Percentiles rank a stretch among this genome's conserved stretches.
phyloP scores from a whole-genome alignment of 1,140 invertebrate genomes.

The Drosophila trapezifrons region DNA sequence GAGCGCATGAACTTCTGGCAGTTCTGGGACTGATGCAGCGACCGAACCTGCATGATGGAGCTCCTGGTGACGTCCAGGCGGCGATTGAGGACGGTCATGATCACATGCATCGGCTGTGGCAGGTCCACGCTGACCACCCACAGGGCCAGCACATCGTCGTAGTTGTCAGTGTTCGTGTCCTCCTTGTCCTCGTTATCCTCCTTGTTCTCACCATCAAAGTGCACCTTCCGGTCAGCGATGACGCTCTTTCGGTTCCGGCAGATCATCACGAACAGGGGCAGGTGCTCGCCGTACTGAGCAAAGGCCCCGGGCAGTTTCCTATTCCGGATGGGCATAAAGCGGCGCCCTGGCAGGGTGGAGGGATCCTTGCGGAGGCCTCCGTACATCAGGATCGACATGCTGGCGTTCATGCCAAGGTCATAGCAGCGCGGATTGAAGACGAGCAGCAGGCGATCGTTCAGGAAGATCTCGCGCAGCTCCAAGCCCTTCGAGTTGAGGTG shows the following conservation, averaged over 20 bases:
- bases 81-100: constrained; percentile 44
- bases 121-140: constrained; percentile 47
- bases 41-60: constrained; percentile 35
- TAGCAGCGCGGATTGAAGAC: constrained; percentile 32
- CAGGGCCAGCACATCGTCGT: constrained; percentile 33
- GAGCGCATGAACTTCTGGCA: constrained; percentile 3
- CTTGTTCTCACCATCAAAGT: not conserved
- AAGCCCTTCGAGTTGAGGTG: constrained; percentile 12
- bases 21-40: constrained; percentile 24
- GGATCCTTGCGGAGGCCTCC: not conserved
- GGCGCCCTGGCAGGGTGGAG: not conserved
- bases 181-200: too few relatives aligned
- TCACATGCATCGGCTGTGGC: constrained; percentile 19
- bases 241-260: constrained; percentile 20
- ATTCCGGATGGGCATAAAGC: constrained; percentile 23
- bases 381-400: constrained; percentile 35
- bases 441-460: constrained; percentile 29
- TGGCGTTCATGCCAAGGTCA: constrained; percentile 11
- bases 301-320: not conserved
- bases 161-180: too few relatives aligned
- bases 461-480: constrained; percentile 22
- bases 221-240: not conserved
- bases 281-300: not conserved
- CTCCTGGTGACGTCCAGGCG: constrained; percentile 53
- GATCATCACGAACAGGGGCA: constrained; percentile 54